Evolutionary conservation across 2,888 invertebrate species (phyloP), one percentile per base, ranked within the genome.

Genomic region (Hypena proboscidalis): DNA sequence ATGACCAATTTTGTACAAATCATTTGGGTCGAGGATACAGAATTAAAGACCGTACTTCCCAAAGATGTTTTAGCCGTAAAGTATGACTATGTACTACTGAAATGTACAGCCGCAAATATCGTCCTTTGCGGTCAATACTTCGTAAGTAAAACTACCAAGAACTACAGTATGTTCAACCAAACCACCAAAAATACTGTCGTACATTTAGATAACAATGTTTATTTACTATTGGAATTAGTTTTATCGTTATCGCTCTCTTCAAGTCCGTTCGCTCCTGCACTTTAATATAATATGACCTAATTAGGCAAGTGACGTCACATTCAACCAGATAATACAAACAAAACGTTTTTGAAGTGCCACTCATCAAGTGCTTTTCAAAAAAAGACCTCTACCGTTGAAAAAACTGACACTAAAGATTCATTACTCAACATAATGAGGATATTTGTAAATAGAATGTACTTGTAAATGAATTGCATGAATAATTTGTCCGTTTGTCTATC

Each of bases 401-500:
- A 7, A 2, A 30, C n/a, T 8, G 4, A 30, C 4, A 30, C n/a
- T 8, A 8, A 30, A 9, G 10, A 10, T 19, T 9, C 0, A 30
- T 44, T 25, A 25, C 4, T 25, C 25, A 10, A 11, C 11, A 33
- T 34, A 50, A 51, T 46, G 43, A 48, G 36, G 44, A 42, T 46
- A 37, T 51, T 59, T 55, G 57, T 59, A 49, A 58, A 53, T 45
- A 59, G 43, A 25, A 13, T 5, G 25, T 25, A 25, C 25, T 25
- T 25, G 25, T 11, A 11, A 25, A 25, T 25, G 25, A 25, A 25
- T 25, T 14, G 14, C 27, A 27, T 27, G 14, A 13, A 14, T 27
- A 11, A 14, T 27, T 30, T 30, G 19, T 25, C 8, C 19, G 63
- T 54, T 39, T 56, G 57, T 68, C 53, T 53, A 61, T 62, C n/a